Conservation (phyloP, 2,113 vertebrate species). For the Nannobrachium achirus region DNA sequence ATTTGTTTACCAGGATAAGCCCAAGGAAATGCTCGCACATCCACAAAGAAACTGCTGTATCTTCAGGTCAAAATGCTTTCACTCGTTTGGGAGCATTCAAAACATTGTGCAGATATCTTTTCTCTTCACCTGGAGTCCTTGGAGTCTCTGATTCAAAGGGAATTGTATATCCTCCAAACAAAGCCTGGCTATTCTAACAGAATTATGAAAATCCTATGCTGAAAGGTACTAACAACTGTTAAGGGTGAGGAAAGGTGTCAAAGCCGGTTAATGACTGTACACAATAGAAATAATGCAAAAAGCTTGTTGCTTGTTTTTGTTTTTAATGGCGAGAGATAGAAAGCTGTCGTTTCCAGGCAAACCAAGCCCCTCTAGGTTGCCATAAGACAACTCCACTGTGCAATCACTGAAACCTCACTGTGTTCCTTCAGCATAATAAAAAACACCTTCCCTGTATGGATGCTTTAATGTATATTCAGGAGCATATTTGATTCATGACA, state of each 20-base stretch:
- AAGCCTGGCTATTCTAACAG: background rate
- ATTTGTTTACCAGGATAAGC: too few relatives aligned
- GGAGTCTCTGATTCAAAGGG: too few relatives aligned
- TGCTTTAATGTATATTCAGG: conserved; percentile 36
- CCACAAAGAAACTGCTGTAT: too few relatives aligned
- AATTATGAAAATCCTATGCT: too few relatives aligned
- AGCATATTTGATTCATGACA: conserved; percentile 55
- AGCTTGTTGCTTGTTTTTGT: conserved; percentile 13
- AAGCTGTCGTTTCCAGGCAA: conserved; percentile 24
- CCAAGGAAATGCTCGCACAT: too few relatives aligned
- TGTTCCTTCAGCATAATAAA: conserved; percentile 39
- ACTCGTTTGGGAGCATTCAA: too few relatives aligned
- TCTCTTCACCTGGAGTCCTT: too few relatives aligned
- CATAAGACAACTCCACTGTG: conserved; percentile 51
- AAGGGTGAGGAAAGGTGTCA: too few relatives aligned
- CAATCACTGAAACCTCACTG: conserved; percentile 53
- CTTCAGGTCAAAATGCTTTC: too few relatives aligned
- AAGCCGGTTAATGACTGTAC: too few relatives aligned
- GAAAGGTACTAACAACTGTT: too few relatives aligned
- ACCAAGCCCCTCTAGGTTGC: conserved; percentile 44
- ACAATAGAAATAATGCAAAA: conserved; percentile 16
- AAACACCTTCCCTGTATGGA: conserved; percentile 34
- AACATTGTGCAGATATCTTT: too few relatives aligned
- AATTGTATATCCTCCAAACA: background rate
- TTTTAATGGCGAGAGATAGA: conserved; percentile 1